Conservation (phyloP, 2,113 vertebrate species). For the Acanthochromis polyacanthus region DNA sequence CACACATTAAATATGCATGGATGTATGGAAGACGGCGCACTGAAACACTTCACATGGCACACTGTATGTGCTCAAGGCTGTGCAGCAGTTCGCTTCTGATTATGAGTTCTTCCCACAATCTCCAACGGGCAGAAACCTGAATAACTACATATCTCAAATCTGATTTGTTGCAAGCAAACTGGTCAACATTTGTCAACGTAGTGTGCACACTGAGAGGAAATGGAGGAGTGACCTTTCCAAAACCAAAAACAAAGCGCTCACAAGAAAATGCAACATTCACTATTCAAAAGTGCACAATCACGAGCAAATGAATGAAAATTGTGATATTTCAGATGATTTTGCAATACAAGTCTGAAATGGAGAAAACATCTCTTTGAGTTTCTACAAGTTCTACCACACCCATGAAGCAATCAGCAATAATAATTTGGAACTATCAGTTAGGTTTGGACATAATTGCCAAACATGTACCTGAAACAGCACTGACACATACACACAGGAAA, state of each 20-base stretch:
- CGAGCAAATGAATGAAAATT: too few species aligned
- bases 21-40: not conserved
- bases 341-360: too few species aligned
- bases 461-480: not conserved
- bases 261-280: too few species aligned
- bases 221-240: not conserved
- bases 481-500: conserved; percentile 17
- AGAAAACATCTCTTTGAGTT: too few species aligned
- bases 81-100: not conserved
- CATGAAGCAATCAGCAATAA: too few species aligned
- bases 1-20: not conserved
- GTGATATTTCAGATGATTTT: too few species aligned
- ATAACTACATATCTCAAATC: conserved; percentile 58
- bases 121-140: conserved; percentile 57
- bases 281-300: too few species aligned
- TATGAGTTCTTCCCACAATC: conserved; percentile 21
- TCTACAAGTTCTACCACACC: too few species aligned
- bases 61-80: not conserved
- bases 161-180: conserved; percentile 64
- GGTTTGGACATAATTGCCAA: too few species aligned
- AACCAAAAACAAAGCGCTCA: not conserved
- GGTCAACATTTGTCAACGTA: conserved; percentile 54
- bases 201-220: conserved; percentile 13
- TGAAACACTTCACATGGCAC: not conserved
- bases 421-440: too few species aligned